Evolutionary conservation across 2,888 invertebrate genomes (phyloP), one percentile per base, ranked within the genome.

Genomic region (Tuta absoluta): DNA sequence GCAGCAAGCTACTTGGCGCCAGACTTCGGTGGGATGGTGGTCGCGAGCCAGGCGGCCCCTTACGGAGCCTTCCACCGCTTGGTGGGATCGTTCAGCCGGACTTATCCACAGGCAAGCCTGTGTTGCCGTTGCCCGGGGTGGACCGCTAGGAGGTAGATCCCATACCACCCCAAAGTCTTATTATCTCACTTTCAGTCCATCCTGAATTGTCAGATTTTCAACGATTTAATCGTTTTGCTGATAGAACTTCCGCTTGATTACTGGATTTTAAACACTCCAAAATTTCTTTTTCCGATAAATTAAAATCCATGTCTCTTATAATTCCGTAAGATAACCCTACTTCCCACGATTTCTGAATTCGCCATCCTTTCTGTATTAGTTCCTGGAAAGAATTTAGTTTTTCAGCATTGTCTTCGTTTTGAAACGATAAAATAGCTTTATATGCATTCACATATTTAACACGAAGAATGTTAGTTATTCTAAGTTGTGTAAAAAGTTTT

Each of bases 261-360:
- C 49, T 49, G 11, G 17, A 17, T 49, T 17, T 14, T 17, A 49
- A 2, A 49, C 41, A 41, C n/a, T 41, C 41, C 11, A 41, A n/a
- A 14, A 41, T 41, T n/a, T 41, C 41, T 11, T 41, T 41, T 11
- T 41, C 41, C n/a, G 41, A 14, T 41, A 41, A n/a, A 41, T 41
- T 41, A 2, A 41, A 2, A 7, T 41, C 41, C 2, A 41, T 41
- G n/a, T 41, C n/a, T 41, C n/a, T 41, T 14, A 41, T n/a, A 41
- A 41, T 23, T 21, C 53, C 53, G 53, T 53, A 21, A 12, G 53
- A 53, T 10, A 24, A 7, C 11, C 21, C 10, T 12, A 58, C 58
- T 38, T 37, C 38, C n/a, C 58, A 38, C n/a, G 38, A 14, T 19
- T 37, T 28, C 12, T 58, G 58, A 21, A 58, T 38, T 37, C 37